Percentiles rank a stretch among this genome's conserved stretches.
Evolutionary conservation across 2,797 vertebrate genomes (phyloP).

Genomic region (Buphagus erythrorhynchus): DNA sequence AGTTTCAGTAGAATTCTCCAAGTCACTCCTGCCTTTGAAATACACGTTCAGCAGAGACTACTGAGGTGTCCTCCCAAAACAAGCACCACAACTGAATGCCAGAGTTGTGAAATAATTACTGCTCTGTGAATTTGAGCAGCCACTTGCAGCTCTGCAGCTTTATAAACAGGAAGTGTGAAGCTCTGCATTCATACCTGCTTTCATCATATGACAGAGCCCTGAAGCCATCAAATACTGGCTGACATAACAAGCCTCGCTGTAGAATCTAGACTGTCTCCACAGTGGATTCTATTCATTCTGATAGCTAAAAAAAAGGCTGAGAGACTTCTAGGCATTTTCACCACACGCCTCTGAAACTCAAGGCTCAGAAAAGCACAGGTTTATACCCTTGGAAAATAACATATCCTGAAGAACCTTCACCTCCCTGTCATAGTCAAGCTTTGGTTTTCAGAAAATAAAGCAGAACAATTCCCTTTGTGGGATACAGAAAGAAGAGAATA

Average conservation of each 20-base stretch:
- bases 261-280: neutral
- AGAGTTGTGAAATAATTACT: slow-evolving; percentile 63
- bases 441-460: neutral
- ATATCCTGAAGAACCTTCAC: neutral
- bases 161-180: slow-evolving; percentile 66
- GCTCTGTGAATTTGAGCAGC: neutral
- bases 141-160: slow-evolving; percentile 10
- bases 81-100: slow-evolving; percentile 8
- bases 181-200: slow-evolving; percentile 54
- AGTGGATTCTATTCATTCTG: slow-evolving; percentile 6
- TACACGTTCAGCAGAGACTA: neutral
- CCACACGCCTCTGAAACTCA: neutral
- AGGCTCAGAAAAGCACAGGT: neutral
- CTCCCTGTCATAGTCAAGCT: neutral
- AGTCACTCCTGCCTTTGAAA: neutral
- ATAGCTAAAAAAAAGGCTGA: neutral
- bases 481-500: neutral
- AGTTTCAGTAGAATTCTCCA: neutral
- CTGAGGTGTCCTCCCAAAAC: slow-evolving; percentile 30
- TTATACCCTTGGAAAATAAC: neutral
- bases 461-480: rapidly evolving
- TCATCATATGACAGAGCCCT: slow-evolving; percentile 38
- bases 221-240: slow-evolving; percentile 37
- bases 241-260: neutral
- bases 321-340: neutral